A percentile compares a stretch with the other conserved stretches of the same genome.
Conservation (phyloP, 2,888 invertebrate genomes). For the Unio pictorum region DNA sequence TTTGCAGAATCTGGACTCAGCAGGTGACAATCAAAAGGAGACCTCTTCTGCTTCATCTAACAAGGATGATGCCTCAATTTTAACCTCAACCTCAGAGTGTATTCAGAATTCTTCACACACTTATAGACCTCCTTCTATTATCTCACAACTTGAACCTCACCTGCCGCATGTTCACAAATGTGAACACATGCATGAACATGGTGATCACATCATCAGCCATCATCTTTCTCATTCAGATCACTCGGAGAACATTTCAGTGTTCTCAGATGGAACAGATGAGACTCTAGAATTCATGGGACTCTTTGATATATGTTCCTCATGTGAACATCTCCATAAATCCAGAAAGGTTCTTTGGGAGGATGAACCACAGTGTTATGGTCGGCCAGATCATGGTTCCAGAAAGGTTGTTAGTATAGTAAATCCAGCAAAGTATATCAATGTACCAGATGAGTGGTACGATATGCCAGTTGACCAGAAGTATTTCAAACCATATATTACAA, state of each 20-base stretch:
- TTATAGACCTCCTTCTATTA: too few relatives aligned
- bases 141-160: too few relatives aligned
- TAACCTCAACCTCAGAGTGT: too few relatives aligned
- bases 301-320: slow-evolving; percentile 42
- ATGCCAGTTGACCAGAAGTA: slow-evolving; percentile 63
- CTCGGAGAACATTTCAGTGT: slow-evolving; percentile 12
- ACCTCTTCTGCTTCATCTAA: too few relatives aligned
- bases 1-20: too few relatives aligned
- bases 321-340: slow-evolving; percentile 44
- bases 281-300: slow-evolving; percentile 19
- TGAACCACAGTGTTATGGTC: slow-evolving; percentile 37
- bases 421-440: slow-evolving; percentile 54
- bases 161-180: slow-evolving; percentile 24
- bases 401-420: slow-evolving; percentile 43
- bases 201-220: slow-evolving; percentile 32
- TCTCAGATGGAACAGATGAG: slow-evolving; percentile 13
- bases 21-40: too few relatives aligned
- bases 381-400: slow-evolving; percentile 26
- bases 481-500: slow-evolving; percentile 53
- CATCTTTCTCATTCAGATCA: slow-evolving; percentile 17
- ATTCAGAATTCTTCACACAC: too few relatives aligned
- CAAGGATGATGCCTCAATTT: too few relatives aligned
- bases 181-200: slow-evolving; percentile 27
- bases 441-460: slow-evolving; percentile 63
- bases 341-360: slow-evolving; percentile 57